These are phyloP conservation scores for Antheraea assamensis DNA, from an alignment of 2,888 invertebrate species.

Conservation along the genomic window DNA sequence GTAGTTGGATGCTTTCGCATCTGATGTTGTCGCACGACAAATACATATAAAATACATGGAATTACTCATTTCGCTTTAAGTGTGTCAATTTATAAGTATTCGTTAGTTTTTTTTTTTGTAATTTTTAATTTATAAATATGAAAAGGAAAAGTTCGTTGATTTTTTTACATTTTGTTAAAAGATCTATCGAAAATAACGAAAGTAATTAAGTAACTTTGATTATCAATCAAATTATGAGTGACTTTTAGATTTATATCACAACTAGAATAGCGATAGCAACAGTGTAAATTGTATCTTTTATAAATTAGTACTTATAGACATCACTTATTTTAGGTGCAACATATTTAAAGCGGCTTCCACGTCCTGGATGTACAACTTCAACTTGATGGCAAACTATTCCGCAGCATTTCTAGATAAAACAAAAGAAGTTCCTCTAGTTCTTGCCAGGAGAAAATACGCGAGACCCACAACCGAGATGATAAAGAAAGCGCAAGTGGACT, in stretches of 20 bases:
- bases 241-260: too few relatives aligned
- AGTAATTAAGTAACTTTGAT: too few relatives aligned
- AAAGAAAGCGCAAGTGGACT: slow-evolving; percentile 87
- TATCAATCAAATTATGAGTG: too few relatives aligned
- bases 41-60: too few relatives aligned
- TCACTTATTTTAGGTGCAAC: slow-evolving; percentile 83
- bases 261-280: not conserved
- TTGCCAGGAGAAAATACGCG: slow-evolving; percentile 91
- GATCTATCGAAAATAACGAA: too few relatives aligned
- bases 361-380: slow-evolving; percentile 96
- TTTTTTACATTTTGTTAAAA: too few relatives aligned
- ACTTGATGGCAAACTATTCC: slow-evolving; percentile 91
- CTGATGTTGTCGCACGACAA: too few relatives aligned
- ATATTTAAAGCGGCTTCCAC: slow-evolving; percentile 94
- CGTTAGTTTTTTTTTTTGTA: too few relatives aligned
- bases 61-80: too few relatives aligned
- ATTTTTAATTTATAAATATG: too few relatives aligned
- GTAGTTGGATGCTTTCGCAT: not conserved
- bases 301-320: slow-evolving; percentile 8
- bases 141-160: too few relatives aligned
- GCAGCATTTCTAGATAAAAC: slow-evolving; percentile 89
- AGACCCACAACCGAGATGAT: slow-evolving; percentile 88
- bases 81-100: too few relatives aligned
- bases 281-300: not conserved
- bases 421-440: slow-evolving; percentile 88